These are phyloP conservation scores for Andrena camellia DNA, from an alignment of 2,888 invertebrate species.

Conservation along the genomic window DNA sequence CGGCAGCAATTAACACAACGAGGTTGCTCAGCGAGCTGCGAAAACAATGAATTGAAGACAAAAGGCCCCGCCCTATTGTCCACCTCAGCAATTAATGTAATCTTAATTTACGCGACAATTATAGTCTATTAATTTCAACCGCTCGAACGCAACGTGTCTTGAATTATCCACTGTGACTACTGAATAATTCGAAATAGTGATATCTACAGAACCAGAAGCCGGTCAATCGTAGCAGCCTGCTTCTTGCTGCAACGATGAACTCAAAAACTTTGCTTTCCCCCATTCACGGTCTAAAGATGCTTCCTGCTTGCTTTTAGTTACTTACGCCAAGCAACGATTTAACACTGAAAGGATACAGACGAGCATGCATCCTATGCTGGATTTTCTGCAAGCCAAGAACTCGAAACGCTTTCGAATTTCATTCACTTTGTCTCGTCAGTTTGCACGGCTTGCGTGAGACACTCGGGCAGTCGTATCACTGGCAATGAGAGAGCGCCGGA, in stretches of 20 bases:
- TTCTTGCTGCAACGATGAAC: neutral
- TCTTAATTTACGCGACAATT: slow-evolving; percentile 26
- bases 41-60: slow-evolving; percentile 23
- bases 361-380: neutral
- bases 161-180: slow-evolving; percentile 8
- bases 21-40: slow-evolving; percentile 15
- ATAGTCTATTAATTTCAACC: slow-evolving; percentile 11
- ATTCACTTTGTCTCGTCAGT: slow-evolving; percentile 46
- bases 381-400: neutral
- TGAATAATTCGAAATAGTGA: neutral
- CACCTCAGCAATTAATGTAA: slow-evolving; percentile 20
- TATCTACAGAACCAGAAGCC: neutral
- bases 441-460: neutral
- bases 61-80: slow-evolving; percentile 8
- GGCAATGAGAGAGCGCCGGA: neutral
- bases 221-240: no score
- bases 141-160: neutral
- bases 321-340: slow-evolving; percentile 2
- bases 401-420: slow-evolving; percentile 50
- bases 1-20: slow-evolving; percentile 20
- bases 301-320: neutral
- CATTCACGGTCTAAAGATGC: neutral
- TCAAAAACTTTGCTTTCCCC: neutral
- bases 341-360: neutral
- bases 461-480: neutral